Evolutionary conservation across 2,797 vertebrate species (phyloP).

Genomic region (Fistularia tabacaria): DNA sequence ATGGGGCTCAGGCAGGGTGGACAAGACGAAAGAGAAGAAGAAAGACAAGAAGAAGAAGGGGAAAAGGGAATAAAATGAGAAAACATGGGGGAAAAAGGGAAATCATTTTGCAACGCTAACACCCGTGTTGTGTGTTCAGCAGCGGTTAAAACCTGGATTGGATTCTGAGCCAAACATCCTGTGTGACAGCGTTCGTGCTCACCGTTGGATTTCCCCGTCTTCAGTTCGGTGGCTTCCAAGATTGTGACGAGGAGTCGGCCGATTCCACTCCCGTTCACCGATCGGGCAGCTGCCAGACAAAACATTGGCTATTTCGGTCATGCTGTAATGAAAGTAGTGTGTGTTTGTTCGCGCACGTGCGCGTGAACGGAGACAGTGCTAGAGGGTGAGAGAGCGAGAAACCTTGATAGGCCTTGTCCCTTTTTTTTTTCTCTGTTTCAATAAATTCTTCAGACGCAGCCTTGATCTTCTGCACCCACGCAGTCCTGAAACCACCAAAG

Average conservation of each 20-base stretch:
- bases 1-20: no score
- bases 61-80: not conserved
- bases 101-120: not conserved
- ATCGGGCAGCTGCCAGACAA: conserved; percentile 76
- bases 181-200: conserved; percentile 19
- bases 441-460: conserved; percentile 90
- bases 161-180: no score
- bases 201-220: conserved; percentile 89
- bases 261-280: conserved; percentile 87
- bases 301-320: conserved; percentile 1
- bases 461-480: conserved; percentile 99
- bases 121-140: not conserved
- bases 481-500: conserved; percentile 75
- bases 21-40: no score
- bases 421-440: conserved; percentile 92
- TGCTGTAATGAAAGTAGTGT: not conserved
- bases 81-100: not conserved
- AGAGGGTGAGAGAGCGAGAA: conserved; percentile 15
- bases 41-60: not conserved
- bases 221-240: conserved; percentile 90
- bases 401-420: conserved; percentile 97
- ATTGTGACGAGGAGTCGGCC: conserved; percentile 91
- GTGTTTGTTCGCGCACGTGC: not conserved
- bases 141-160: no score
- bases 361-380: not conserved